A percentile compares a stretch with the other conserved stretches of the same genome.
These are phyloP conservation scores for Cebus imitator DNA, from an alignment of 2,113 vertebrate species.

Conservation along the genomic window DNA sequence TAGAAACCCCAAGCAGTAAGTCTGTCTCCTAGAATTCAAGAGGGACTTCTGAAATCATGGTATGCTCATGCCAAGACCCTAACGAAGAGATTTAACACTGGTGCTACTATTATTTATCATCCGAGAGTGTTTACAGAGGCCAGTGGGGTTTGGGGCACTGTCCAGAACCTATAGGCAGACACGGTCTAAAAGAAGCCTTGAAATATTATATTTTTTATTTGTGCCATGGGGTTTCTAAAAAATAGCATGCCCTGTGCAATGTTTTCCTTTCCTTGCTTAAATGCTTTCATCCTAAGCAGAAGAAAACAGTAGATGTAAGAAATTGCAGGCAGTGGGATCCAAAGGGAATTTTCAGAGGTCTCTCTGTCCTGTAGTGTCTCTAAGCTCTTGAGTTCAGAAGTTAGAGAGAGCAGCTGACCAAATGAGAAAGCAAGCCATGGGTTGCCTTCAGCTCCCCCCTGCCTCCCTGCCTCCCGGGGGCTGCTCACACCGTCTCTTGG, in stretches of 20 bases:
- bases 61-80: background rate
- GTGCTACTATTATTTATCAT: background rate
- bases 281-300: background rate
- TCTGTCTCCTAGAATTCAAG: background rate
- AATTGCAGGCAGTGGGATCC: background rate
- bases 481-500: too few relatives aligned
- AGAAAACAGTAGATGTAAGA: background rate
- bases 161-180: background rate
- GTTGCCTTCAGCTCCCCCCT: accelerated
- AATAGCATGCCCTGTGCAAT: background rate
- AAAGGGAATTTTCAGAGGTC: background rate
- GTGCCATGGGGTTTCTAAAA: conserved; percentile 14
- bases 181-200: background rate
- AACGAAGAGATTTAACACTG: background rate
- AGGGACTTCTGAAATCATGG: background rate
- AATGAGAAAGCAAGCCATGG: background rate
- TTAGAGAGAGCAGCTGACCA: background rate
- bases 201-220: conserved; percentile 11
- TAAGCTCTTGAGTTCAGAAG: background rate
- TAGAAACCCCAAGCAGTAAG: background rate
- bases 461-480: accelerated
- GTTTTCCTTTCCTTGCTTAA: background rate
- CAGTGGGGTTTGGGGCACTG: background rate
- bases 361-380: accelerated
- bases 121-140: background rate